Evolutionary conservation across 64 coral and sea anemone species (phyloP), one percentile per base, ranked within the genome.

Genomic region (Pocillopora verrucosa): DNA sequence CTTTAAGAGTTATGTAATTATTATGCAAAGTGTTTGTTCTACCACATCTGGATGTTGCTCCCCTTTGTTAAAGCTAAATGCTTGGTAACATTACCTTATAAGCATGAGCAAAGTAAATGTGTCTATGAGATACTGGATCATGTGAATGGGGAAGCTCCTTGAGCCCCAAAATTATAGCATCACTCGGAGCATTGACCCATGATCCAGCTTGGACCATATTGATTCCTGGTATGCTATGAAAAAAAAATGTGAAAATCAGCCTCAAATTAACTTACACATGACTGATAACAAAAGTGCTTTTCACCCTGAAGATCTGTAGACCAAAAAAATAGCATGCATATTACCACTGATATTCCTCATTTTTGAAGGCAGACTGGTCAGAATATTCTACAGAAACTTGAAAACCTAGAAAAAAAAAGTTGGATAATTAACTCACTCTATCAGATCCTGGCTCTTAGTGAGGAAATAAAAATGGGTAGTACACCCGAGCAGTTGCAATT

Each of bases 101-200:
- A 19, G 95, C 92, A 98, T 98, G 95, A 76, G 92, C 95, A 91
- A 98, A 94, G 89, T 85, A 98, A 41, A 98, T 77, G 64, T 98
- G 95, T 16, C 60, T 84, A 19, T 98, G 80, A 77, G 73, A 63
- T 73, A 98, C 88, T 74, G 88, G 78, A 60, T 89, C 60, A n/a
- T 60, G 60, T 38, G 68, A 79, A 36, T 87, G 38, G 20, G 91
- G 83, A 37, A 98, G 68, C 36, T 94, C 92, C 58, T 98, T 98
- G 16, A 98, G 51, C 65, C 95, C 95, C 87, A 93, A 88, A 60
- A 98, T 94, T 64, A 94, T 51, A 25, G 88, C 92, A 76, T 91
- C 95, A 79, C 91, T 98, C 19, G 92, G 95, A 34, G 92, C 88
- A 84, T 16, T 78, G 57, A 73, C 72, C 95, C 95, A 98, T 65